These are phyloP conservation scores for Teleogryllus occipitalis DNA, from an alignment of 1,140 invertebrate genomes.

Conservation along the genomic window DNA sequence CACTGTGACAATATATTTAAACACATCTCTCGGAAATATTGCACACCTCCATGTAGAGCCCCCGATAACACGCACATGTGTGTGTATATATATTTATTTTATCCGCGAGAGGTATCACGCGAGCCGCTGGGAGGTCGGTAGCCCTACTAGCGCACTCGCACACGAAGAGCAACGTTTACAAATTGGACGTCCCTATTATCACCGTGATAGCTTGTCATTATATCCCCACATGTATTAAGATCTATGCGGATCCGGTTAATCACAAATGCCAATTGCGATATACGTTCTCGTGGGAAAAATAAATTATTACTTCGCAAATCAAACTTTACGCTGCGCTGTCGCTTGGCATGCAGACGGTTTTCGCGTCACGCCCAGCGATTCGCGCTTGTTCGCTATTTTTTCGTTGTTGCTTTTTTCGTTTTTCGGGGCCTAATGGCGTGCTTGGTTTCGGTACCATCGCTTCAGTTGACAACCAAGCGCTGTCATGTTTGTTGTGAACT, in stretches of 20 bases:
- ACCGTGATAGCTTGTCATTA: not conserved
- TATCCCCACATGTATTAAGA: constrained; percentile 4
- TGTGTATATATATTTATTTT: not conserved
- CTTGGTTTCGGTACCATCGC: too few relatives aligned
- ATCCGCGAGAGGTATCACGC: not conserved
- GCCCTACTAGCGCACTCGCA: not conserved
- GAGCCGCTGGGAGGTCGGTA: not conserved
- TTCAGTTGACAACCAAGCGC: too few relatives aligned
- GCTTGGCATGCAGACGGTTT: not conserved
- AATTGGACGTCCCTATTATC: not conserved
- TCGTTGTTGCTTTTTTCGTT: too few relatives aligned
- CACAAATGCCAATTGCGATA: not conserved
- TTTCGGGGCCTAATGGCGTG: too few relatives aligned
- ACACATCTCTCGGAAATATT: constrained; percentile 1
- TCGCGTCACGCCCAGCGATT: not conserved
- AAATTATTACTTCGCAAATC: constrained; percentile 5
- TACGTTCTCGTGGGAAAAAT: not conserved
- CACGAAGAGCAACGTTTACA: not conserved
- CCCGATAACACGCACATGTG: not conserved
- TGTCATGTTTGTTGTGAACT: too few relatives aligned
- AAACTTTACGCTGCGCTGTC: not conserved
- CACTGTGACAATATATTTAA: constrained; percentile 1
- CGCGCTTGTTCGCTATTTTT: not conserved
- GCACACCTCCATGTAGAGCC: not conserved
- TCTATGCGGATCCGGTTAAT: not conserved